Conservation (phyloP, 2,797 vertebrate genomes). For the Crenichthys baileyi region DNA sequence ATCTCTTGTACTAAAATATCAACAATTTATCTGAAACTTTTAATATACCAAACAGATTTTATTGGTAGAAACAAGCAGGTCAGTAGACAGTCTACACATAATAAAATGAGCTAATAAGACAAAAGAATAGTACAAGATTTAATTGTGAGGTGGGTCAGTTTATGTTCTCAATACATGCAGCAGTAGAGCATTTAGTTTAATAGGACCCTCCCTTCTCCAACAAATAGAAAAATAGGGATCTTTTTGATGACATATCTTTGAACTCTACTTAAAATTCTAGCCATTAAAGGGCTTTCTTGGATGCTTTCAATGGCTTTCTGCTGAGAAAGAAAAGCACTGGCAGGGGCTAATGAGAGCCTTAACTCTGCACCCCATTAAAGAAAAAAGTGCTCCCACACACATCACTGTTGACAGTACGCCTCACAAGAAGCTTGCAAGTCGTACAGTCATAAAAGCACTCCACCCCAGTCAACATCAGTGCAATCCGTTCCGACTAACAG, state of each 20-base stretch:
- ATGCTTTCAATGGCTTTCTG: slow-evolving; percentile 1
- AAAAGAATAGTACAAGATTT: neutral
- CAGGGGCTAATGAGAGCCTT: neutral
- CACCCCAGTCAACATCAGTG: neutral
- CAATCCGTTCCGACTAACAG: slow-evolving; percentile 4
- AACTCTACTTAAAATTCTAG: neutral
- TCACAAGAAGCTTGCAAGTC: neutral
- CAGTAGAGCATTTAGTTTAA: neutral
- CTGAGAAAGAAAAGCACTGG: neutral
- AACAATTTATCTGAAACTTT: neutral
- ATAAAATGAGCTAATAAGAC: neutral
- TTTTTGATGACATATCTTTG: neutral
- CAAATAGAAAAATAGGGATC: neutral
- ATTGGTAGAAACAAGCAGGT: neutral
- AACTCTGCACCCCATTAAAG: neutral
- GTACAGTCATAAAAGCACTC: neutral
- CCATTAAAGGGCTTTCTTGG: neutral
- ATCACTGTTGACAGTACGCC: neutral
- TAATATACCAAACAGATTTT: neutral
- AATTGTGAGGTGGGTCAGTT: neutral
- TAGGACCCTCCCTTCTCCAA: neutral
- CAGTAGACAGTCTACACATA: neutral
- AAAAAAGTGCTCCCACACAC: slow-evolving; percentile 4
- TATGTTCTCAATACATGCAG: neutral
- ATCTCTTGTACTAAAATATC: neutral